Evolutionary conservation across 2,797 vertebrate genomes (phyloP), one percentile per base, ranked within the genome.

Genomic region (Podarcis siculus): DNA sequence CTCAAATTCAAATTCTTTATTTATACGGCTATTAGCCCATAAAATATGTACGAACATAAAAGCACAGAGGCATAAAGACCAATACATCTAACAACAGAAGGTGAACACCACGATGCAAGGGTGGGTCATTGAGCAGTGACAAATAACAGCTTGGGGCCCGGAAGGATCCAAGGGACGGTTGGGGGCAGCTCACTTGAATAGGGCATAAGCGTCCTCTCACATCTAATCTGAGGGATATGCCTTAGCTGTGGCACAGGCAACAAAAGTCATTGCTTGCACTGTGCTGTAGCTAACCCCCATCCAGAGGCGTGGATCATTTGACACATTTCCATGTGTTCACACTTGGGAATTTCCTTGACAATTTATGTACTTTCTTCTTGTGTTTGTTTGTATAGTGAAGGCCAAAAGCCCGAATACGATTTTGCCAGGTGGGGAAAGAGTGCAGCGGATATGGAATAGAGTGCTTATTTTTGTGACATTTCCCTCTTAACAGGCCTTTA

Each of bases 391-490:
- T 32, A 72, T 19, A 86, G 39, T 66, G 30, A 86, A 45, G 55
- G 35, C 30, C 58, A 77, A 13, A 77, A 45, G 37, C 8, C 73
- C 32, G 64, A 77, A 77, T 77, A 77, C 15, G 75, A 76, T 42
- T 82, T 82, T 75, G 49, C 32, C 32, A 30, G 25, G 61, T 9
- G 4, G 69, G 8, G 55, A 37, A 32, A 87, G 6, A 35, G 1
- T 12, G 25, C 39, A 39, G 25, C 35, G 8, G 61, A 67, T 86
- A 61, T 45, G 37, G 79, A 83, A 83, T 49, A 75, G 32, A 64
- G 67, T n/a, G 27, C 19, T 79, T 39, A 73, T 86, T 86, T 89
- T 73, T 67, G 76, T 49, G 61, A n/a, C 72, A 27, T 66, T 64
- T 73, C 45, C 66, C 61, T 21, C 32, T 64, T 89, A 79, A 61